These are phyloP conservation scores for Atta colombica DNA, from an alignment of 1,140 invertebrate species.

Conservation along the genomic window DNA sequence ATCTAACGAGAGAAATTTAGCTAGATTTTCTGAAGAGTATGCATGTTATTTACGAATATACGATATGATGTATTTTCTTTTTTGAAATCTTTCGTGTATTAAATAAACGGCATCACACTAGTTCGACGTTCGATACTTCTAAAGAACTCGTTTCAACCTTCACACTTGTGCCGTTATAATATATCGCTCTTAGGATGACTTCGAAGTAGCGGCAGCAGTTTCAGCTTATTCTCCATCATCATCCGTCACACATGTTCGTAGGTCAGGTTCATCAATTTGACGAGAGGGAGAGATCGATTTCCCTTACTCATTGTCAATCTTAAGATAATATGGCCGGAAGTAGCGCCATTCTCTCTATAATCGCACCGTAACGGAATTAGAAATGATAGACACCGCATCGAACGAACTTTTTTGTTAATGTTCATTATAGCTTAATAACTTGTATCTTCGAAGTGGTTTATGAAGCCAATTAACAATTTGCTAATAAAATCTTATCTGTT, in stretches of 20 bases:
- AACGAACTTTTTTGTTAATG: neutral
- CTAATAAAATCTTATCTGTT: neutral
- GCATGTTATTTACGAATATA: neutral
- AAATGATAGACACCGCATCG: neutral
- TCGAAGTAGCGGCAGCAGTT: constrained; percentile 15
- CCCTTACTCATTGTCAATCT: neutral
- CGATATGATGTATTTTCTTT: neutral
- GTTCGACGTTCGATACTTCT: neutral
- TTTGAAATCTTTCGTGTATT: constrained; percentile 1
- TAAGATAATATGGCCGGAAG: constrained; percentile 22
- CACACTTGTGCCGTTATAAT: constrained; percentile 47
- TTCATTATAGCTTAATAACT: neutral
- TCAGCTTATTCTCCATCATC: constrained; percentile 22
- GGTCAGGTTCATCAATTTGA: constrained; percentile 25
- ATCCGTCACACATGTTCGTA: constrained; percentile 19
- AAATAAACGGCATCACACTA: neutral
- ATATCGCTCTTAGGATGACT: neutral
- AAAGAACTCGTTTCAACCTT: constrained; percentile 1
- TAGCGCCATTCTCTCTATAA: constrained; percentile 13
- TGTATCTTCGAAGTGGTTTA: neutral
- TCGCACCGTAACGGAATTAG: neutral
- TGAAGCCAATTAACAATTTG: neutral
- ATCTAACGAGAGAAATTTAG: neutral
- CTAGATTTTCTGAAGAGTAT: neutral
- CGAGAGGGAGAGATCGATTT: constrained; percentile 31